Percentiles rank a stretch among this genome's conserved stretches.
Conservation (phyloP, 2,888 invertebrate species). For the Xestia c-nigrum region DNA sequence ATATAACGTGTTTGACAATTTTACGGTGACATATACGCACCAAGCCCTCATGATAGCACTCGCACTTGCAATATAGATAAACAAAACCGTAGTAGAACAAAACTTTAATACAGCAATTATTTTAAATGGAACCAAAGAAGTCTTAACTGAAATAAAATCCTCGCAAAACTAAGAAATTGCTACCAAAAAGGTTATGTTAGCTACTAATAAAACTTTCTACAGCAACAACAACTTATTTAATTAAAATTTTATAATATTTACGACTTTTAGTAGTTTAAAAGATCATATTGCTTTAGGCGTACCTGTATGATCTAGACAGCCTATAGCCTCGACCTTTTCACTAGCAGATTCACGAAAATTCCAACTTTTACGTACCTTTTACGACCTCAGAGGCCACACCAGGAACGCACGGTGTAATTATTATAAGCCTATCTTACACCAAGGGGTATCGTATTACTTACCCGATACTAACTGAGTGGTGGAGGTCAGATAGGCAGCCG, state of each 20-base stretch:
- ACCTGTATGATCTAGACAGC: background rate
- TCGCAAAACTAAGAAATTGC: background rate
- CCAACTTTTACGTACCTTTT: constrained; percentile 6
- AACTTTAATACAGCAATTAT: background rate
- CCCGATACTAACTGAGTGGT: too few species aligned
- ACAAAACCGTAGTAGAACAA: background rate
- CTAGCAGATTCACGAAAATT: constrained; percentile 18
- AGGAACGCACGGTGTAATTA: too few species aligned
- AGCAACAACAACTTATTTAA: background rate
- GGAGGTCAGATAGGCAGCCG: too few species aligned
- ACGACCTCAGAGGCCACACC: background rate
- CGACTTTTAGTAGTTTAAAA: constrained; percentile 1
- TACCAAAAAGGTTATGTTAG: background rate
- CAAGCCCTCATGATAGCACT: background rate
- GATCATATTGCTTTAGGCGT: constrained; percentile 7
- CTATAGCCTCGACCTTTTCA: constrained; percentile 22
- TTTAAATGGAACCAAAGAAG: background rate
- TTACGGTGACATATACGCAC: too few species aligned
- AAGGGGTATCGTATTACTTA: too few species aligned
- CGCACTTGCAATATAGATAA: background rate
- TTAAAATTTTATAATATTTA: constrained; percentile 2
- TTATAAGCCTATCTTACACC: too few species aligned
- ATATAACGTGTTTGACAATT: too few species aligned
- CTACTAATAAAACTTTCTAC: background rate
- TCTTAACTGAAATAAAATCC: constrained; percentile 2